Evolutionary conservation across 2,888 invertebrate species (phyloP).

Genomic region (Ornithoptera alexandrae): DNA sequence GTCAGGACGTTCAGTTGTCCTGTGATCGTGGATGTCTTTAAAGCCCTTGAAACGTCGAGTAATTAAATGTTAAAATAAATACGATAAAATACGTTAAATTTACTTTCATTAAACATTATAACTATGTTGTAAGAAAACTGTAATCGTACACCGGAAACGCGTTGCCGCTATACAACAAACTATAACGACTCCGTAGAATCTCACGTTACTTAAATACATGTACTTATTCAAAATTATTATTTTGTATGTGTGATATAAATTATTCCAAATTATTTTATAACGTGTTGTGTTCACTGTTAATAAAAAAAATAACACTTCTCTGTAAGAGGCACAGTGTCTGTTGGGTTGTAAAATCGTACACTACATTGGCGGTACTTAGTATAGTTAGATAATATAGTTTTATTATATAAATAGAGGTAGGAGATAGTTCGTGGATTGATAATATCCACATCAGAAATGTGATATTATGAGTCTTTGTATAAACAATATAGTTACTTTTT

Average conservation of each 20-base stretch:
- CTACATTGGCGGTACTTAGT: conserved; percentile 58
- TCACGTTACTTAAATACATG: conserved; percentile 40
- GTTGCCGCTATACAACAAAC: neutral
- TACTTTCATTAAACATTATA: neutral
- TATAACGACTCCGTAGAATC: conserved; percentile 30
- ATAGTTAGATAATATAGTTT: conserved; percentile 46
- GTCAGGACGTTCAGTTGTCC: too few species aligned
- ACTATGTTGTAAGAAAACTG: neutral
- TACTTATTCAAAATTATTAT: conserved; percentile 36
- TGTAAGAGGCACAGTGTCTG: conserved; percentile 34
- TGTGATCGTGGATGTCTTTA: too few species aligned
- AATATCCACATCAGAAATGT: conserved; percentile 87
- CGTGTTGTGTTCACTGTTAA: conserved; percentile 9
- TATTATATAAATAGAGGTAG: conserved; percentile 43
- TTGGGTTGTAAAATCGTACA: conserved; percentile 34
- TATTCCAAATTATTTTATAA: conserved; percentile 28
- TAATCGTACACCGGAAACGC: neutral
- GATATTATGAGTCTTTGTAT: conserved; percentile 83
- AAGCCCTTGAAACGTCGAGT: too few species aligned
- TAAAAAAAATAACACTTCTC: conserved; percentile 30
- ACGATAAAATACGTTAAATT: too few species aligned
- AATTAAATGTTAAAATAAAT: too few species aligned
- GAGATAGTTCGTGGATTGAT: conserved; percentile 74
- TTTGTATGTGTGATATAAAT: conserved; percentile 38
- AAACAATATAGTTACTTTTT: conserved; percentile 62